phyloP scores from a whole-genome alignment of 1,140 invertebrate species.

The Trissolcus basalis region DNA sequence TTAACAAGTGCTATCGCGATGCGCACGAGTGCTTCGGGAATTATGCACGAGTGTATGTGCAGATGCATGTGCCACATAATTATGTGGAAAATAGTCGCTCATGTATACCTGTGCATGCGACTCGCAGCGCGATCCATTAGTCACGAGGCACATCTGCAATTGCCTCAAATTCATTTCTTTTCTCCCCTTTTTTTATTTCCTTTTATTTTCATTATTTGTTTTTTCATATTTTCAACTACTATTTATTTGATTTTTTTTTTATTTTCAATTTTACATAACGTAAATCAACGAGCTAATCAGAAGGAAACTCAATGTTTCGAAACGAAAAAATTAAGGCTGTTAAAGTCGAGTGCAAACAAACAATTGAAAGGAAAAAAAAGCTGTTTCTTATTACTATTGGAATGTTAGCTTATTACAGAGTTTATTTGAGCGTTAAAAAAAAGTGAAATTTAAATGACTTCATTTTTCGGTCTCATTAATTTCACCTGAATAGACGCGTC shows the following conservation, averaged over 20 bases:
- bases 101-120: slow-evolving; percentile 37
- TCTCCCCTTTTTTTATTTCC: not conserved
- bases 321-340: too few relatives aligned
- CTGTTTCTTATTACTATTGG: too few relatives aligned
- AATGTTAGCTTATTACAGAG: not conserved
- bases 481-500: slow-evolving; percentile 9
- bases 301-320: too few relatives aligned
- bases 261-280: too few relatives aligned
- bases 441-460: slow-evolving; percentile 7
- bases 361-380: too few relatives aligned
- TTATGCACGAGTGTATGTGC: slow-evolving; percentile 59
- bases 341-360: too few relatives aligned
- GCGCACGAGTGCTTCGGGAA: slow-evolving; percentile 67
- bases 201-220: too few relatives aligned
- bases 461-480: slow-evolving; percentile 14
- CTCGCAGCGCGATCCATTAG: slow-evolving; percentile 39
- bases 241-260: too few relatives aligned
- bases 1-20: slow-evolving; percentile 69
- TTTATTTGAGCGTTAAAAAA: not conserved
- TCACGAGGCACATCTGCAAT: slow-evolving; percentile 39
- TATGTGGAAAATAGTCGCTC: slow-evolving; percentile 39
- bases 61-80: slow-evolving; percentile 62
- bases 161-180: slow-evolving; percentile 18
- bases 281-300: too few relatives aligned
- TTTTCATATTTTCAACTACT: too few relatives aligned